phyloP scores from a whole-genome alignment of 1,140 invertebrate species.

The Drosophila serrata region DNA sequence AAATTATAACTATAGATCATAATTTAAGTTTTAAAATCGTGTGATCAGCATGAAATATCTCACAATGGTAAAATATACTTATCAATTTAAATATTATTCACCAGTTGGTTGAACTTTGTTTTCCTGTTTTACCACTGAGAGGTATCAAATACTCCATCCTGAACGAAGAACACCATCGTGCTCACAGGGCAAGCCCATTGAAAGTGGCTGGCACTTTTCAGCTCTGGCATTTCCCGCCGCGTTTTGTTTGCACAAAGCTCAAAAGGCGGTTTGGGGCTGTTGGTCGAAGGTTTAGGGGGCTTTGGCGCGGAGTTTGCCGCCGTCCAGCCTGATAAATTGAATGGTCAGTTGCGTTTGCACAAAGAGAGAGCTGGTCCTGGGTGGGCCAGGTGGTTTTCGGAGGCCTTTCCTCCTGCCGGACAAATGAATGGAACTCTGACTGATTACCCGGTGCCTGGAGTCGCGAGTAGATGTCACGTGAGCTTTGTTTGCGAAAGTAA shows the following conservation, averaged over 20 bases:
- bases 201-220: conserved; percentile 64
- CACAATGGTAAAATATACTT: no score
- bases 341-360: conserved; percentile 76
- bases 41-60: no score
- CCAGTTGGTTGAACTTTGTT: neutral
- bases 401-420: conserved; percentile 46
- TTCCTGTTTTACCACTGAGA: no score
- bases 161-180: no score
- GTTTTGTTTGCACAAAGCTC: conserved; percentile 77
- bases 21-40: neutral
- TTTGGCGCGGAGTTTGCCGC: conserved; percentile 8
- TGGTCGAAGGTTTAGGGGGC: conserved; percentile 2
- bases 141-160: conserved; percentile 16
- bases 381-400: conserved; percentile 8
- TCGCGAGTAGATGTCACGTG: conserved; percentile 12
- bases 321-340: conserved; percentile 80
- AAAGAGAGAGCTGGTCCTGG: conserved; percentile 65
- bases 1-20: neutral
- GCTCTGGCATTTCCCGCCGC: conserved; percentile 41
- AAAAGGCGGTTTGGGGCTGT: conserved; percentile 46
- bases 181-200: conserved; percentile 38
- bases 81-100: no score
- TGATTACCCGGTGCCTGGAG: conserved; percentile 31
- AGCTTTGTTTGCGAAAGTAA: conserved; percentile 26
- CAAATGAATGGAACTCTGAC: conserved; percentile 50